Conservation (phyloP, 2,888 invertebrate genomes). For the Cryptus armator region DNA sequence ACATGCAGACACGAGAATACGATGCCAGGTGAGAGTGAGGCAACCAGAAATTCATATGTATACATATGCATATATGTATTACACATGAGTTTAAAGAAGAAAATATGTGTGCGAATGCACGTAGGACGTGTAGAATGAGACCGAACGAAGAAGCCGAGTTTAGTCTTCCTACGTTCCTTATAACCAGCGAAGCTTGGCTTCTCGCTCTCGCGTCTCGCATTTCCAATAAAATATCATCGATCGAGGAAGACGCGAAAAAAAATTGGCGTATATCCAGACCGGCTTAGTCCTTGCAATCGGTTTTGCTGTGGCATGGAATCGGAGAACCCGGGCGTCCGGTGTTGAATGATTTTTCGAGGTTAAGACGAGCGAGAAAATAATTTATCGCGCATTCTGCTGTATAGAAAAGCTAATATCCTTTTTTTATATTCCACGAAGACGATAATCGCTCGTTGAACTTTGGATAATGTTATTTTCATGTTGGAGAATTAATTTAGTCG, state of each 20-base stretch:
- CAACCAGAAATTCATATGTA: background rate
- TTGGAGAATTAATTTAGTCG: no score
- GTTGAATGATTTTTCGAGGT: slow-evolving; percentile 32
- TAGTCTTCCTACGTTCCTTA: slow-evolving; percentile 47
- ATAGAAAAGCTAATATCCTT: background rate
- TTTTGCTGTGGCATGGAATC: slow-evolving; percentile 40
- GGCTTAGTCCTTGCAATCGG: slow-evolving; percentile 43
- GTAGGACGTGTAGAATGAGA: slow-evolving; percentile 56
- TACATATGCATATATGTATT: background rate
- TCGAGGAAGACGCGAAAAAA: slow-evolving; percentile 32
- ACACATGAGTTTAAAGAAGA: background rate
- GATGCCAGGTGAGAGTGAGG: slow-evolving; percentile 5
- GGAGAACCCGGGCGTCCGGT: slow-evolving; percentile 61
- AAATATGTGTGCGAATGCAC: slow-evolving; percentile 38
- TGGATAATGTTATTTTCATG: no score
- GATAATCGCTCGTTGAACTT: no score
- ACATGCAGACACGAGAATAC: background rate
- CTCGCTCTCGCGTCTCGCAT: slow-evolving; percentile 61
- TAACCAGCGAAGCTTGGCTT: slow-evolving; percentile 52
- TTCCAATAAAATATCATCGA: slow-evolving; percentile 68
- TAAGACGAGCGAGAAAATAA: slow-evolving; percentile 2
- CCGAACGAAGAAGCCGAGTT: slow-evolving; percentile 37
- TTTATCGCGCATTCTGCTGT: no score
- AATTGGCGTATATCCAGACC: slow-evolving; percentile 25
- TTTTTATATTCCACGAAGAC: background rate